phyloP scores from a whole-genome alignment of 1,140 invertebrate species.

The Augochlora pura region DNA sequence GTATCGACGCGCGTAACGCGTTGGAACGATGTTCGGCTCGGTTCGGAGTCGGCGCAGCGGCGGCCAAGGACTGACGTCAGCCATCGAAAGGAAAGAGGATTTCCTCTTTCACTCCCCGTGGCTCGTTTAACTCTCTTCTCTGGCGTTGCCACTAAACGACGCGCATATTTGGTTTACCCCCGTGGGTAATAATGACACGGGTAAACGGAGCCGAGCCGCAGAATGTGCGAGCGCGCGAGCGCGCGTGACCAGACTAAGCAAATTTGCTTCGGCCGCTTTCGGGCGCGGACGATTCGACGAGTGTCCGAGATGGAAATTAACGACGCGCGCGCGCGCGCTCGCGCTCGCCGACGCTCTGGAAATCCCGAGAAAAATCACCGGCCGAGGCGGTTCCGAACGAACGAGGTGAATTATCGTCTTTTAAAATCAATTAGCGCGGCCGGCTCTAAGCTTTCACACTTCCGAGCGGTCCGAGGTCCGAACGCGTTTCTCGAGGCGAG shows the following conservation, averaged over 20 bases:
- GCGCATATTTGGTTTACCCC: slow-evolving; percentile 55
- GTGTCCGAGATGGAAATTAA: slow-evolving; percentile 62
- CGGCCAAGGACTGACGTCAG: slow-evolving; percentile 24
- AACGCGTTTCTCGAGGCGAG: too few relatives aligned
- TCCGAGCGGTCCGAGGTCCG: too few relatives aligned
- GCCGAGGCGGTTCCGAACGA: slow-evolving; percentile 2
- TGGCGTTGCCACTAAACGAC: slow-evolving; percentile 48
- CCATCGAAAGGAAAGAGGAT: slow-evolving; percentile 2
- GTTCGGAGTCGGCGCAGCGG: neutral
- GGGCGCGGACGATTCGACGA: slow-evolving; percentile 33
- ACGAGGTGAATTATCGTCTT: slow-evolving; percentile 30
- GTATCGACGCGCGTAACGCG: neutral
- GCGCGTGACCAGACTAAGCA: slow-evolving; percentile 68
- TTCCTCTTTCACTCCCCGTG: slow-evolving; percentile 12
- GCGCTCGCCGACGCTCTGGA: neutral
- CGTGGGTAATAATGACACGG: slow-evolving; percentile 64
- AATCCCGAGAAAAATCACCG: slow-evolving; percentile 35
- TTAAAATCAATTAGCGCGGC: slow-evolving; percentile 35
- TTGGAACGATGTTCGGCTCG: neutral
- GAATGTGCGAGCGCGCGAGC: slow-evolving; percentile 33
- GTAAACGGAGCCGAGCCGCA: slow-evolving; percentile 52
- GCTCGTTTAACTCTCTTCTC: slow-evolving; percentile 40
- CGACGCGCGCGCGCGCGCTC: slow-evolving; percentile 3
- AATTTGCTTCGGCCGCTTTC: slow-evolving; percentile 63
- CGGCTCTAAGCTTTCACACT: neutral